Evolutionary conservation across 2,888 invertebrate genomes (phyloP).

Genomic region (Charanyca ferruginea): DNA sequence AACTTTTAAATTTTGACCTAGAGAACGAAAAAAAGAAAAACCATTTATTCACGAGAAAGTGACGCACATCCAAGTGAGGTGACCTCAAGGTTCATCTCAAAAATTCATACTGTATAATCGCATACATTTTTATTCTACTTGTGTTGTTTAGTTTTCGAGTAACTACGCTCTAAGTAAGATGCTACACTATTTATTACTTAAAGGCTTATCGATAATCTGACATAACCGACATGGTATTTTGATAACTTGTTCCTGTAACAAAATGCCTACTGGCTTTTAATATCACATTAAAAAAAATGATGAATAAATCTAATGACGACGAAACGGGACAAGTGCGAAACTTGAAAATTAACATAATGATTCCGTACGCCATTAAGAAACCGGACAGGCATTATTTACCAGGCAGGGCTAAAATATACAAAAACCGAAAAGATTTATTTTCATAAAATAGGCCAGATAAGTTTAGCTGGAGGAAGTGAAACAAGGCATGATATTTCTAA

Average conservation of each 20-base stretch:
- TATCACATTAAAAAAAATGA: slow-evolving; percentile 5
- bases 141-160: too few relatives aligned
- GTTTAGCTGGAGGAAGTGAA: background rate
- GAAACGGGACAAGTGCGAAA: slow-evolving; percentile 18
- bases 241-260: slow-evolving; percentile 19
- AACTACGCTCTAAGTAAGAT: background rate
- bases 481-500: background rate
- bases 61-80: too few relatives aligned
- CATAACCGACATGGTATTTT: slow-evolving; percentile 11
- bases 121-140: too few relatives aligned
- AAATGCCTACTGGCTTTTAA: slow-evolving; percentile 36
- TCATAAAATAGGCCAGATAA: too few relatives aligned
- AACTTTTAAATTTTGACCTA: too few relatives aligned
- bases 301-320: slow-evolving; percentile 9
- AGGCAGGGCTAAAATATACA: too few relatives aligned
- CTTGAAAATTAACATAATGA: background rate
- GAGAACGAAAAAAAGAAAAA: too few relatives aligned
- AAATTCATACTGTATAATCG: background rate
- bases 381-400: background rate
- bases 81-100: background rate
- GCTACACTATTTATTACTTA: background rate
- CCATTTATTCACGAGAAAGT: too few relatives aligned
- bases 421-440: too few relatives aligned
- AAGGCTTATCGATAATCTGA: slow-evolving; percentile 26
- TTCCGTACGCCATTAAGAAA: slow-evolving; percentile 19